Evolutionary conservation across 2,888 invertebrate species (phyloP).

Genomic region (Volucella bombylans): DNA sequence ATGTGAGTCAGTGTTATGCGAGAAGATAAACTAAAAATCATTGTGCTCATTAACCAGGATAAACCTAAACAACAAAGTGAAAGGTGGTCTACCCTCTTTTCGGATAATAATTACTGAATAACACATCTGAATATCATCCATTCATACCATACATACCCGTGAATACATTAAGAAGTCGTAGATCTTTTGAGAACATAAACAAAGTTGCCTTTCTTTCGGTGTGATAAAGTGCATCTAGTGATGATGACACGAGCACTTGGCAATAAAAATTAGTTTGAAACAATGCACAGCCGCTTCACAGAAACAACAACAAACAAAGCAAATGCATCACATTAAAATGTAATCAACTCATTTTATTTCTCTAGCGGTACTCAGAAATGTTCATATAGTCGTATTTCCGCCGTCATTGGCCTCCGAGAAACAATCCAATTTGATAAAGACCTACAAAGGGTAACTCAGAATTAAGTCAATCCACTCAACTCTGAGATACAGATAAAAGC

Average conservation of each 20-base stretch:
- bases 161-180: neutral
- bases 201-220: neutral
- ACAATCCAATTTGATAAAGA: neutral
- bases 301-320: neutral
- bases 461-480: too few relatives aligned
- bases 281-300: neutral
- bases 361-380: neutral
- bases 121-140: too few relatives aligned
- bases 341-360: conserved; percentile 12
- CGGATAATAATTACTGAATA: too few relatives aligned
- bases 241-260: conserved; percentile 4
- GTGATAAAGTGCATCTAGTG: neutral
- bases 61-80: too few relatives aligned
- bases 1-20: too few relatives aligned
- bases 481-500: too few relatives aligned
- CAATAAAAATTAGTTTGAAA: conserved; percentile 11
- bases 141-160: neutral
- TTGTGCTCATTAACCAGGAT: too few relatives aligned
- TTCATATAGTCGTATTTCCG: neutral
- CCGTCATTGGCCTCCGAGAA: neutral
- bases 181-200: conserved; percentile 7
- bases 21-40: too few relatives aligned
- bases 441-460: too few relatives aligned
- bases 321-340: conserved; percentile 23
- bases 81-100: too few relatives aligned